phyloP scores from a whole-genome alignment of 1,140 invertebrate genomes.

The Zaprionus capensis region DNA sequence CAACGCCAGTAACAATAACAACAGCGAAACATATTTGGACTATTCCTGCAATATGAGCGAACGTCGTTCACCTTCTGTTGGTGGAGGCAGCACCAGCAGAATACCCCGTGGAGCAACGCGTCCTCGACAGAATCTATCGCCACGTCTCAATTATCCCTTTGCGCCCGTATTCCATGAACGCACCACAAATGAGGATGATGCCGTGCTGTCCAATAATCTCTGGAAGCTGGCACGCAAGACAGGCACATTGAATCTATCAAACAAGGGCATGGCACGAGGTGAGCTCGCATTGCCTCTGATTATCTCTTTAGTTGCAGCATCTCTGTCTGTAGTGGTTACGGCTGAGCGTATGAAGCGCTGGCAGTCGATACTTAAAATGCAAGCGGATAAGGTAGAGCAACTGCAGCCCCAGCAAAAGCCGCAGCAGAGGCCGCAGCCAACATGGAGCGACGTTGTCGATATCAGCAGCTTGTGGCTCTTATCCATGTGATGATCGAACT shows the following conservation, averaged over 20 bases:
- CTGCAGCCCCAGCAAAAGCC: neutral
- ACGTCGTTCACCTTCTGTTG: neutral
- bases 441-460: constrained; percentile 40
- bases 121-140: constrained; percentile 26
- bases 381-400: neutral
- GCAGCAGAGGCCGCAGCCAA: neutral
- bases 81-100: constrained; percentile 28
- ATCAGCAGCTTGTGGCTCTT: constrained; percentile 72
- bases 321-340: constrained; percentile 42
- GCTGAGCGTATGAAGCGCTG: constrained; percentile 48
- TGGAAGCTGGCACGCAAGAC: constrained; percentile 91
- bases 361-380: constrained; percentile 24
- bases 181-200: constrained; percentile 88
- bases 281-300: constrained; percentile 59
- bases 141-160: constrained; percentile 64
- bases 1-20: constrained; percentile 10
- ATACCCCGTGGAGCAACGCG: constrained; percentile 52
- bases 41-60: constrained; percentile 41
- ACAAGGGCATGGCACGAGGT: constrained; percentile 90
- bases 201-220: constrained; percentile 88
- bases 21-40: constrained; percentile 36
- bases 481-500: constrained; percentile 49
- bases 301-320: neutral
- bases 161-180: constrained; percentile 89
- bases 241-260: constrained; percentile 91